phyloP scores from a whole-genome alignment of 2,113 vertebrate genomes.

The Scomber japonicus region DNA sequence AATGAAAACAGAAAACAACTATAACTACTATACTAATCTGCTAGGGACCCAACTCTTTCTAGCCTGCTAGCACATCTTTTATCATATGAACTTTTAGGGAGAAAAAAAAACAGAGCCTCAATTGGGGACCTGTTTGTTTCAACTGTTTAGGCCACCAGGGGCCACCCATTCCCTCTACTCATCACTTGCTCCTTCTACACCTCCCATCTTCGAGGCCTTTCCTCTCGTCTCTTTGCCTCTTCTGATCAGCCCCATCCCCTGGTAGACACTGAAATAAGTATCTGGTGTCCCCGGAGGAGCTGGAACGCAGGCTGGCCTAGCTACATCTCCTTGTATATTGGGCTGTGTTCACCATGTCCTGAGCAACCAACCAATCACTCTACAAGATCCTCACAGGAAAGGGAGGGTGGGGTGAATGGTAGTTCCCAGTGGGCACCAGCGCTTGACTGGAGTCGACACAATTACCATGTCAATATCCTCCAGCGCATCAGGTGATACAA shows the following conservation, averaged over 20 bases:
- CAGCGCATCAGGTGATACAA: conserved; percentile 87
- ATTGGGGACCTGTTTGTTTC: conserved; percentile 78
- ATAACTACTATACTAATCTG: background rate
- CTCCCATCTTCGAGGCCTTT: conserved; percentile 65
- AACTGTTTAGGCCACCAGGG: conserved; percentile 72
- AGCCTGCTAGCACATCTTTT: conserved; percentile 56
- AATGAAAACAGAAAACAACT: conserved; percentile 7
- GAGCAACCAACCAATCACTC: conserved; percentile 94
- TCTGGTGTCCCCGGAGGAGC: conserved; percentile 90
- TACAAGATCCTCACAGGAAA: conserved; percentile 87
- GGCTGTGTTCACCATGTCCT: conserved; percentile 93
- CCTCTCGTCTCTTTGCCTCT: conserved; percentile 66
- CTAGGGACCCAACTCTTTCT: conserved; percentile 36
- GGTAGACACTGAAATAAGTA: conserved; percentile 93
- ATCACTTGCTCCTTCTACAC: conserved; percentile 63
- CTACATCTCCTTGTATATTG: conserved; percentile 91
- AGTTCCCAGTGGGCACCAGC: conserved; percentile 89
- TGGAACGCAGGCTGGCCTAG: conserved; percentile 65
- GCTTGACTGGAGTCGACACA: conserved; percentile 91
- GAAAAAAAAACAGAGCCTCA: conserved; percentile 73
- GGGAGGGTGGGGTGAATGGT: conserved; percentile 72
- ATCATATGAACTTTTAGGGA: conserved; percentile 66
- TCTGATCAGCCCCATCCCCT: conserved; percentile 83
- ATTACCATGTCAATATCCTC: conserved; percentile 98
- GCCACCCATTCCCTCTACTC: conserved; percentile 62